These are phyloP conservation scores for Gorsachius goisagi DNA, from an alignment of 2,113 vertebrate genomes.

Conservation along the genomic window DNA sequence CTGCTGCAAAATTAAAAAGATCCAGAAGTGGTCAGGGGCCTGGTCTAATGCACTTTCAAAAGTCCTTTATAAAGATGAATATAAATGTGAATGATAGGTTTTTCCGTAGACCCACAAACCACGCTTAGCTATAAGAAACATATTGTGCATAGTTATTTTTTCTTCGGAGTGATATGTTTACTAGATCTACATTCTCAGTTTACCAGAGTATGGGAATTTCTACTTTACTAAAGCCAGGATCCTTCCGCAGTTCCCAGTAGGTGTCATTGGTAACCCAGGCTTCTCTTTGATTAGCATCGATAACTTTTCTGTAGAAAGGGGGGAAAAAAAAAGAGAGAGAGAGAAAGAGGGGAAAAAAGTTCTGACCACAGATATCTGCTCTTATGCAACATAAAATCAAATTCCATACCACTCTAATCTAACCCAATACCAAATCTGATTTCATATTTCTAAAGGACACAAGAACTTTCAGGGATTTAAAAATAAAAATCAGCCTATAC, in stretches of 20 bases:
- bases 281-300: constrained; percentile 92
- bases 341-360: not conserved
- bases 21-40: constrained; percentile 75
- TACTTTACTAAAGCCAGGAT: constrained; percentile 96
- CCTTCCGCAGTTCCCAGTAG: constrained; percentile 97
- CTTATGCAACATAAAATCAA: not conserved
- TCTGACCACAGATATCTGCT: not conserved
- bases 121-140: constrained; percentile 78
- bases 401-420: not conserved
- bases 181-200: constrained; percentile 74
- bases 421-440: not conserved
- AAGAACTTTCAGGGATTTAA: not conserved
- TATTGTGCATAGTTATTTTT: constrained; percentile 92
- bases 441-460: not conserved
- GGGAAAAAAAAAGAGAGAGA: not conserved
- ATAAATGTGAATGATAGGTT: constrained; percentile 76
- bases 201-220: constrained; percentile 92
- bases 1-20: constrained; percentile 80
- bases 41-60: constrained; percentile 80
- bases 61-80: constrained; percentile 81
- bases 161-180: constrained; percentile 75
- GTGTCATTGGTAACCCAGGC: constrained; percentile 94
- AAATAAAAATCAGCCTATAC: not conserved
- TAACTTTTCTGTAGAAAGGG: constrained; percentile 84
- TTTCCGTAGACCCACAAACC: constrained; percentile 75